These are phyloP conservation scores for Eutrigla gurnardus DNA, from an alignment of 2,797 vertebrate species.

Conservation along the genomic window DNA sequence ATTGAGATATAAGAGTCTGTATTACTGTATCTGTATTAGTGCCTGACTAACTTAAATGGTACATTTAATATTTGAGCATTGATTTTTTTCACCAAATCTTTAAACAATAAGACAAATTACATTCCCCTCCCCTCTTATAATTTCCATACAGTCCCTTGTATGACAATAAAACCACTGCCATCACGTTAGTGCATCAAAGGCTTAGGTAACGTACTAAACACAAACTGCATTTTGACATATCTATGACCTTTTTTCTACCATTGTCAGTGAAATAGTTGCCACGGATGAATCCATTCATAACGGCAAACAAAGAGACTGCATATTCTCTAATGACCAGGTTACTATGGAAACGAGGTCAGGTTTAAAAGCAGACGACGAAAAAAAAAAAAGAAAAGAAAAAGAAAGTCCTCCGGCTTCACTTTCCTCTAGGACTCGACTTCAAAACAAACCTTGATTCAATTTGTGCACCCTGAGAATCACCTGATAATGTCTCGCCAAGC, in stretches of 20 bases:
- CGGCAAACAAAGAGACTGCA: constrained; percentile 49
- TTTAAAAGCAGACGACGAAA: constrained; percentile 63
- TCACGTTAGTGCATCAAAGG: not conserved
- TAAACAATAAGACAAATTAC: not conserved
- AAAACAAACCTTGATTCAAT: constrained; percentile 78
- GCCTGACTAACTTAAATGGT: no score
- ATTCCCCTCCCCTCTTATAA: not conserved
- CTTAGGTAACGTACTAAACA: not conserved
- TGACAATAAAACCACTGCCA: not conserved
- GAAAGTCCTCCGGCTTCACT: constrained; percentile 55
- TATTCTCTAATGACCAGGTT: constrained; percentile 76
- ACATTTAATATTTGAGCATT: not conserved
- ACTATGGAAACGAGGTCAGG: constrained; percentile 83
- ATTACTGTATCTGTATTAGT: no score
- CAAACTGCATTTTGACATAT: constrained; percentile 12
- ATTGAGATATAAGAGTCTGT: no score
- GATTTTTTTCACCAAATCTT: not conserved
- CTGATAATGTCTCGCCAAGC: constrained; percentile 29
- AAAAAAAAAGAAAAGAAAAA: constrained; percentile 22
- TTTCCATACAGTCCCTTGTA: not conserved
- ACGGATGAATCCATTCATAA: constrained; percentile 57
- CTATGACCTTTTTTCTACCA: constrained; percentile 21
- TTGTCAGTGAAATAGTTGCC: constrained; percentile 25
- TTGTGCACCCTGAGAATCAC: constrained; percentile 49
- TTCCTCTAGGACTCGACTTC: constrained; percentile 70